Conservation (phyloP, 2,113 vertebrate genomes). For the Psammodynastes pulverulentus region DNA sequence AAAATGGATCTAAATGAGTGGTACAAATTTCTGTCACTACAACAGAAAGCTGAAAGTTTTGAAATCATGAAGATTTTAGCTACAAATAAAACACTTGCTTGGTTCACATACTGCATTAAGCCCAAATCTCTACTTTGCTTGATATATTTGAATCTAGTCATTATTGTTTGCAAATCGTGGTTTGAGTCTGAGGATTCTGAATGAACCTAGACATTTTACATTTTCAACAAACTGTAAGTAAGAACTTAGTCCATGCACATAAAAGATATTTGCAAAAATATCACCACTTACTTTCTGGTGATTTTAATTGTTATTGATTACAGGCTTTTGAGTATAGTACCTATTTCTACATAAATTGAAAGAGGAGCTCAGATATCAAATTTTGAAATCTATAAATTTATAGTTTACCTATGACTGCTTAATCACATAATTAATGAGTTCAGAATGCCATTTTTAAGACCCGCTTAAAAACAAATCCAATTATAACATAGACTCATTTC, state of each 20-base stretch:
- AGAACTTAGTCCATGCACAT: neutral
- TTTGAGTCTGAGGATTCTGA: neutral
- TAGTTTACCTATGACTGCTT: neutral
- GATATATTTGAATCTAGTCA: neutral
- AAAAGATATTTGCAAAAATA: neutral
- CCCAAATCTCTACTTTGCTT: neutral
- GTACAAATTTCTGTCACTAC: constrained; percentile 28
- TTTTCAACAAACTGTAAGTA: neutral
- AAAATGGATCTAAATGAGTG: constrained; percentile 6
- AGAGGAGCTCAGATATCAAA: neutral
- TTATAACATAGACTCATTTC: neutral
- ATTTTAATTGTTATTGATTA: constrained; percentile 1
- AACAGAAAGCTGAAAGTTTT: constrained; percentile 41
- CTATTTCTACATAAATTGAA: neutral
- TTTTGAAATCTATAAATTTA: constrained; percentile 1
- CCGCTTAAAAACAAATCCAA: neutral
- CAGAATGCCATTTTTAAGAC: neutral
- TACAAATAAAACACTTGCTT: neutral
- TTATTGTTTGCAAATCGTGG: neutral
- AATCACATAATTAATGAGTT: neutral
- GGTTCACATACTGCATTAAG: neutral
- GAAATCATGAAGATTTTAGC: constrained; percentile 35
- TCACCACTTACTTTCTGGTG: neutral
- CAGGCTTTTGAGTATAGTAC: neutral
- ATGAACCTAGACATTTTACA: neutral